A percentile compares a stretch with the other conserved stretches of the same genome.
phyloP scores from a whole-genome alignment of 2,797 vertebrate genomes.

The Ctenopoma kingsleyae region DNA sequence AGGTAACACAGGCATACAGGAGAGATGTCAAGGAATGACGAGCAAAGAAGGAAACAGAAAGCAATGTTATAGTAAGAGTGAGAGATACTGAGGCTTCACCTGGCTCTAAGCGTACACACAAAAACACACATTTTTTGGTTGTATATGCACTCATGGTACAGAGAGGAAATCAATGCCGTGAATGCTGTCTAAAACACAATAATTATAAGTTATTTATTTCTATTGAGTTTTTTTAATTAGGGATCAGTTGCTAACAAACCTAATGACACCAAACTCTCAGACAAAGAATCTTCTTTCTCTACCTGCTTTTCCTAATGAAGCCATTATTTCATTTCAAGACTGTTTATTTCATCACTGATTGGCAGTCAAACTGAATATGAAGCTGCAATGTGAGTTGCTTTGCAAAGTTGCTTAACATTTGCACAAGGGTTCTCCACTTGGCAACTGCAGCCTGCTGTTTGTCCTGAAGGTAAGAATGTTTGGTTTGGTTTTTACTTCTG shows the following conservation, averaged over 20 bases:
- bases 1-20: conserved; percentile 53
- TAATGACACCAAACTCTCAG: not conserved
- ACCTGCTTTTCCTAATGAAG: not conserved
- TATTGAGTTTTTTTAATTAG: not conserved
- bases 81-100: conserved; percentile 26
- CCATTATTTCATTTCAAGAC: not conserved
- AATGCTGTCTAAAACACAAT: not conserved
- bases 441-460: not conserved
- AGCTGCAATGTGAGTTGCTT: not conserved
- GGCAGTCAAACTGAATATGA: not conserved
- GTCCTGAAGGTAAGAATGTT: not conserved
- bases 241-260: not conserved
- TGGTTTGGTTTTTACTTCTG: not conserved
- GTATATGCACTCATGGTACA: not conserved
- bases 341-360: not conserved
- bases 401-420: not conserved
- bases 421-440: not conserved
- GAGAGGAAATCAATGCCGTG: too few species aligned
- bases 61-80: conserved; percentile 29
- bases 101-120: not conserved
- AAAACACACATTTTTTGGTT: not conserved
- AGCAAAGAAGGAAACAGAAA: conserved; percentile 23
- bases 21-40: conserved; percentile 61
- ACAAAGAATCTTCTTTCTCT: too few species aligned
- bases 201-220: not conserved